These are phyloP conservation scores for Phenganax marumi DNA, from an alignment of 92 coral and sea anemone species.

Conservation along the genomic window DNA sequence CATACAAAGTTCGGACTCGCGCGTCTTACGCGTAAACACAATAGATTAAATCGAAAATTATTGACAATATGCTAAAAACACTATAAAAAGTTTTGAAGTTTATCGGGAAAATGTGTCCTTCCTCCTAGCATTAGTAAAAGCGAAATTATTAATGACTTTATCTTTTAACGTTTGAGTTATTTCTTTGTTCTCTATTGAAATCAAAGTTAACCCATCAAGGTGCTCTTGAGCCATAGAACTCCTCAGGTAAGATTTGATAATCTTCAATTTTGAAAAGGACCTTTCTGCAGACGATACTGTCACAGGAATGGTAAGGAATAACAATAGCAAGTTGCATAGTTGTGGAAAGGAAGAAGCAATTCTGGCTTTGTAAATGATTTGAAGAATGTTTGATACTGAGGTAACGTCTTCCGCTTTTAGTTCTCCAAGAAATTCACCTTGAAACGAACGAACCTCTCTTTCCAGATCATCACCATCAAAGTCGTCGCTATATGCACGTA, in stretches of 20 bases:
- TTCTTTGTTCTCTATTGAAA: conserved; percentile 34
- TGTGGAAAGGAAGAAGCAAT: conserved; percentile 35
- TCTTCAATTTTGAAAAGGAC: conserved; percentile 4
- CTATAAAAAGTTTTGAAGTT: too few species aligned
- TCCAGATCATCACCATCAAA: conserved; percentile 19
- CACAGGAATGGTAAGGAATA: conserved; percentile 11
- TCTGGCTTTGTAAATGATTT: conserved; percentile 33
- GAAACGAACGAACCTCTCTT: conserved; percentile 18
- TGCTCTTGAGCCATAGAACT: conserved; percentile 25
- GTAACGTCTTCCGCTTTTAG: conserved; percentile 6
- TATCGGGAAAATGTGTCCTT: conserved; percentile 1
- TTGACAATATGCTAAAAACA: too few species aligned
- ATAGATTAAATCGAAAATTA: too few species aligned
- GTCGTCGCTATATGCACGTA: conserved; percentile 17
- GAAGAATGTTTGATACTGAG: conserved; percentile 17
- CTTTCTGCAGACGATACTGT: conserved; percentile 10
- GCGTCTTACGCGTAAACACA: too few species aligned
- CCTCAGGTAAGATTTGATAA: conserved; percentile 24
- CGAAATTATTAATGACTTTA: conserved; percentile 26
- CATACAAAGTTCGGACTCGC: too few species aligned
- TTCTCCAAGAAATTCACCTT: conserved; percentile 13
- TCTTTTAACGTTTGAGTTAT: conserved; percentile 26
- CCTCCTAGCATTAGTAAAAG: conserved; percentile 24
- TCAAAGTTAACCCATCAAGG: conserved; percentile 22
- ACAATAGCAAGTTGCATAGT: conserved; percentile 6